Evolutionary conservation across 1,140 invertebrate species (phyloP).

Genomic region (Globodera ellingtonae): DNA sequence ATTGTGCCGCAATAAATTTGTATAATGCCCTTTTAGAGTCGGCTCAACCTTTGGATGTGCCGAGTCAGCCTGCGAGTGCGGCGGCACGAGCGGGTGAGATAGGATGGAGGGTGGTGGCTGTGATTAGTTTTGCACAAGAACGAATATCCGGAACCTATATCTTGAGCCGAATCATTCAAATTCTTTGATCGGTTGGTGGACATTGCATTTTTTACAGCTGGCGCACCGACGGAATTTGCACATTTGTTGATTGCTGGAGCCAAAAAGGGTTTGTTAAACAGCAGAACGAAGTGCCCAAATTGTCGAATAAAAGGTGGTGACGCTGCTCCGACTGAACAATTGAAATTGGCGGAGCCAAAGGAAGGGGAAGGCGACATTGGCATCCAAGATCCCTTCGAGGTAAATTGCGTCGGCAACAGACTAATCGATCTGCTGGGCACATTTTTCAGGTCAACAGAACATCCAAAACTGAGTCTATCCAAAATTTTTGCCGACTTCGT

Average conservation of each 20-base stretch:
- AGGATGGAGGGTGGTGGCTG: too few species aligned
- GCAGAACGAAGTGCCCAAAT: too few species aligned
- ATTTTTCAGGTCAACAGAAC: conserved; percentile 10
- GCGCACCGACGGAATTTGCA: not conserved
- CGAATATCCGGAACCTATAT: too few species aligned
- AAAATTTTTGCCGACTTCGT: conserved; percentile 4
- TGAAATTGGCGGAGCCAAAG: not conserved
- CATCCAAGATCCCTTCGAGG: conserved; percentile 4
- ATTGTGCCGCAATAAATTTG: too few species aligned
- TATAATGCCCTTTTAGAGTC: too few species aligned
- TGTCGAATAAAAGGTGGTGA: too few species aligned
- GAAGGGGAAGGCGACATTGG: not conserved
- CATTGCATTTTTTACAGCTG: not conserved
- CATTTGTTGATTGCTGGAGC: not conserved
- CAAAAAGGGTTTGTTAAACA: not conserved
- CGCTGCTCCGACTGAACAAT: not conserved
- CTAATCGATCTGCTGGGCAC: not conserved
- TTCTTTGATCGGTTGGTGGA: not conserved
- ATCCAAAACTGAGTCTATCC: not conserved
- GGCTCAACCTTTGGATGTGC: too few species aligned
- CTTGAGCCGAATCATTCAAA: too few species aligned
- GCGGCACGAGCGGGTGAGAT: too few species aligned
- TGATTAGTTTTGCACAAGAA: too few species aligned
- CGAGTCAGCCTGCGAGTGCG: too few species aligned
- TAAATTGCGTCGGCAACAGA: not conserved